phyloP scores from a whole-genome alignment of 2,888 invertebrate genomes.

The Heterodera filipjevi region DNA sequence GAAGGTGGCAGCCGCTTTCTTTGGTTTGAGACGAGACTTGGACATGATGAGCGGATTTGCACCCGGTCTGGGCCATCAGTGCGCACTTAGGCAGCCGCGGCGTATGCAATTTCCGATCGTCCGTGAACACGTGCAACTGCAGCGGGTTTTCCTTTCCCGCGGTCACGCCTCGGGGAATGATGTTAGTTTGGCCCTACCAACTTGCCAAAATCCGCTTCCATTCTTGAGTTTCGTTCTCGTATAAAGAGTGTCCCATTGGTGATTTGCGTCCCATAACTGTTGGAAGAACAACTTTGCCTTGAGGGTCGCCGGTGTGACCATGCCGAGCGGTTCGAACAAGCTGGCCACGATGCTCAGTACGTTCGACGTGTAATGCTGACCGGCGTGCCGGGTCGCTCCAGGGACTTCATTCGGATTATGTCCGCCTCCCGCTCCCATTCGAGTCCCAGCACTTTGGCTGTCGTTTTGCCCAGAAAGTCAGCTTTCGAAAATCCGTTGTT shows the following conservation, averaged over 20 bases:
- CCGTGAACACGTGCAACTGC: slow-evolving; percentile 41
- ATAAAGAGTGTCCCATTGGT: slow-evolving; percentile 36
- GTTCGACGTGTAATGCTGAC: slow-evolving; percentile 26
- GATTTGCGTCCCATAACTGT: slow-evolving; percentile 26
- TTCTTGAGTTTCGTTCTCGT: not conserved
- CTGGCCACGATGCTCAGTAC: slow-evolving; percentile 27
- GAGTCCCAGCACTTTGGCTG: slow-evolving; percentile 30
- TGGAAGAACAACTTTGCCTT: slow-evolving; percentile 37
- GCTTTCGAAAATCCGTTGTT: not conserved
- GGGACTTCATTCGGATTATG: not conserved
- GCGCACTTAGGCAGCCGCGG: slow-evolving; percentile 33
- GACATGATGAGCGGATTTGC: slow-evolving; percentile 18
- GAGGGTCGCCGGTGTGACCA: slow-evolving; percentile 29
- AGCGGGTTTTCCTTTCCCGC: not conserved
- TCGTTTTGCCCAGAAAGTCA: slow-evolving; percentile 16
- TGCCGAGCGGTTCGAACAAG: slow-evolving; percentile 39
- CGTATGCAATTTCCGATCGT: slow-evolving; percentile 39
- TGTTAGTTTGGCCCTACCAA: not conserved
- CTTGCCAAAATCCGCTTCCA: slow-evolving; percentile 23
- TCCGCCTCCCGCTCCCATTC: slow-evolving; percentile 27
- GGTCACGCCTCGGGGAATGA: not conserved
- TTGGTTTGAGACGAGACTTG: slow-evolving; percentile 10
- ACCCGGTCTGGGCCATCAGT: not conserved
- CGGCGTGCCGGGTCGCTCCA: not conserved
- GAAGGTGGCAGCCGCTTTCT: slow-evolving; percentile 8